A percentile compares a stretch with the other conserved stretches of the same genome.
phyloP scores from a whole-genome alignment of 2,888 invertebrate genomes.

The Torymus tubicola region DNA sequence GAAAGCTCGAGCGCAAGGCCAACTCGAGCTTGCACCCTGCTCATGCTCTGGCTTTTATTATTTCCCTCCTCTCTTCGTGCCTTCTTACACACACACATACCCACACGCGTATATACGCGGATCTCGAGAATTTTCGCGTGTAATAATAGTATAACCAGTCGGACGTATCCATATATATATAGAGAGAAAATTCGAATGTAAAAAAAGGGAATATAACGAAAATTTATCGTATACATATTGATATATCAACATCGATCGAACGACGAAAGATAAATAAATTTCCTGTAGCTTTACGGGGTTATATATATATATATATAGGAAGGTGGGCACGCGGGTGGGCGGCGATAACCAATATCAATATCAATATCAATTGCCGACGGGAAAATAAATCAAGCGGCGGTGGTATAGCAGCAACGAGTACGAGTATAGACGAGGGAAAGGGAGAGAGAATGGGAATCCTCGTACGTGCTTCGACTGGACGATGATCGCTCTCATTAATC shows the following conservation, averaged over 20 bases:
- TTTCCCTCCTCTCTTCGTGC: background rate
- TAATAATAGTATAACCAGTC: too few species aligned
- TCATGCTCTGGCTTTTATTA: slow-evolving; percentile 20
- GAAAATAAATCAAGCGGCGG: slow-evolving; percentile 45
- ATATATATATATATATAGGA: background rate
- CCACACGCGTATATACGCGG: too few species aligned
- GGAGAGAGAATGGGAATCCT: slow-evolving; percentile 11
- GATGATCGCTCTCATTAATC: slow-evolving; percentile 13
- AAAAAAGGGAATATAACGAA: too few species aligned
- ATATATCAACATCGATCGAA: too few species aligned
- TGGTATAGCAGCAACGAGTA: too few species aligned
- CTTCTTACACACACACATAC: too few species aligned
- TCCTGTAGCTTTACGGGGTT: background rate
- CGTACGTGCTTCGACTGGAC: slow-evolving; percentile 26
- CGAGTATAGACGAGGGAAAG: too few species aligned
- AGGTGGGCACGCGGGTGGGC: background rate
- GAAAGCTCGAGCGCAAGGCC: background rate
- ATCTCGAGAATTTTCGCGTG: too few species aligned
- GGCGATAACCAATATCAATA: slow-evolving; percentile 45
- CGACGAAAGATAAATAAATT: slow-evolving; percentile 23
- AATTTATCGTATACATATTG: too few species aligned
- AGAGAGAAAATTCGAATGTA: too few species aligned
- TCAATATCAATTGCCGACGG: slow-evolving; percentile 46
- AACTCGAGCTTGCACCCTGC: slow-evolving; percentile 4
- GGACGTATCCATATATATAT: too few species aligned